These are phyloP conservation scores for Orussus abietinus DNA, from an alignment of 1,140 invertebrate genomes.

Conservation along the genomic window DNA sequence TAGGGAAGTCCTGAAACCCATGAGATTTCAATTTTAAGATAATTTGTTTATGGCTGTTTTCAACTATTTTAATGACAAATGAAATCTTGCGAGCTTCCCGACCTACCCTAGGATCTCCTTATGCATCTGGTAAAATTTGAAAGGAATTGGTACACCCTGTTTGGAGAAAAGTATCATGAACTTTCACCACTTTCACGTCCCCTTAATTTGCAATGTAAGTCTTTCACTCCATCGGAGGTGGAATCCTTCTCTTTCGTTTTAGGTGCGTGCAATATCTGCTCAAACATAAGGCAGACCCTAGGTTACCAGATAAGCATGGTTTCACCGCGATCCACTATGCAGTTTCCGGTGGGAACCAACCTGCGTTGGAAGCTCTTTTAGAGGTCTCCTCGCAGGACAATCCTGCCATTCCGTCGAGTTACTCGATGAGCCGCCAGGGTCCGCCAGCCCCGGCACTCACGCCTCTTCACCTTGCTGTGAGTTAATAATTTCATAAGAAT, in stretches of 20 bases:
- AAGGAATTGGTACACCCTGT: too few relatives aligned
- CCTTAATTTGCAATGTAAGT: too few relatives aligned
- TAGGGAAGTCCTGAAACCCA: too few relatives aligned
- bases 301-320: constrained; percentile 53
- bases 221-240: too few relatives aligned
- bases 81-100: too few relatives aligned
- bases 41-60: too few relatives aligned
- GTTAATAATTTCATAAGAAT: constrained; percentile 20
- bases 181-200: too few relatives aligned
- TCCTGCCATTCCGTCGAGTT: constrained; percentile 1
- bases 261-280: constrained; percentile 60
- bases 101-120: too few relatives aligned
- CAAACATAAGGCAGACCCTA: constrained; percentile 57
- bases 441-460: constrained; percentile 43
- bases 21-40: too few relatives aligned
- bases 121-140: too few relatives aligned
- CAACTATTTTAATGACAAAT: too few relatives aligned
- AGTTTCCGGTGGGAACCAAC: constrained; percentile 47
- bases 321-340: constrained; percentile 60
- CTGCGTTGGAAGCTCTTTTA: constrained; percentile 41
- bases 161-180: too few relatives aligned
- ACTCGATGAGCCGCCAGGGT: constrained; percentile 20
- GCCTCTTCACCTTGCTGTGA: constrained; percentile 60
- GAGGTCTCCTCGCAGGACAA: constrained; percentile 20
- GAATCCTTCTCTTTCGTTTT: constrained; percentile 16